Evolutionary conservation across 2,113 vertebrate species (phyloP), one percentile per base, ranked within the genome.

Genomic region (Anolis carolinensis): DNA sequence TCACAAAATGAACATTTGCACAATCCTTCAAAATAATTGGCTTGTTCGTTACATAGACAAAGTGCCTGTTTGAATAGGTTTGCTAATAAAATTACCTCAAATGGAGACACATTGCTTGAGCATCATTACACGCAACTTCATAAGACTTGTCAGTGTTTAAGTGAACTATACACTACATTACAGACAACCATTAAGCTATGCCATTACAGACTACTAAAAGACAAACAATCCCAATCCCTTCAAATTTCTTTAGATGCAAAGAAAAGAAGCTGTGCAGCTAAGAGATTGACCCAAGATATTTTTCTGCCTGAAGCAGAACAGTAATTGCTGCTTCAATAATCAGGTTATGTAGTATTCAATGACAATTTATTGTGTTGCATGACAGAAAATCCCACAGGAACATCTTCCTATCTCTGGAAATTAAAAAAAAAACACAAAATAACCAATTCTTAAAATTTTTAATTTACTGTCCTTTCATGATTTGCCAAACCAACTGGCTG

Each of bases 1-100:
- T 88, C 92, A 91, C 67, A 83, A 80, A 79, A 14, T 89, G 79
- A 94, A 89, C 79, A 93, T 95, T 94, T 92, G 88, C 88, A 89
- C 88, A 93, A 88, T 93, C 32, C 36, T 89, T 93, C 90, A 94
- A 94, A 95, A 95, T 93, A 95, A 95, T 86, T 94, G 90, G 5
- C 70, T 86, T 73, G 93, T 94, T 88, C 89, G 63, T 92, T 92
- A 39, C 30, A 89, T 92, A 90, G 79, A 85, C 4, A 91, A 92
- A 87, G 36, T 91, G 79, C 71, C 76, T 88, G 52, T 85, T 79
- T 86, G 68, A 2, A 86, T 92, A 73, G 48, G 85, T 93, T 92
- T 75, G 86, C 44, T 23, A 81, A 62, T 50, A 16, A 80, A 77
- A 80, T 73, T 90, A 92, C 32, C 90, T 86, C 77, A 89, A 65